A percentile compares a stretch with the other conserved stretches of the same genome.
These are phyloP conservation scores for Paracanthobrama guichenoti DNA, from an alignment of 2,113 vertebrate species.

Conservation along the genomic window DNA sequence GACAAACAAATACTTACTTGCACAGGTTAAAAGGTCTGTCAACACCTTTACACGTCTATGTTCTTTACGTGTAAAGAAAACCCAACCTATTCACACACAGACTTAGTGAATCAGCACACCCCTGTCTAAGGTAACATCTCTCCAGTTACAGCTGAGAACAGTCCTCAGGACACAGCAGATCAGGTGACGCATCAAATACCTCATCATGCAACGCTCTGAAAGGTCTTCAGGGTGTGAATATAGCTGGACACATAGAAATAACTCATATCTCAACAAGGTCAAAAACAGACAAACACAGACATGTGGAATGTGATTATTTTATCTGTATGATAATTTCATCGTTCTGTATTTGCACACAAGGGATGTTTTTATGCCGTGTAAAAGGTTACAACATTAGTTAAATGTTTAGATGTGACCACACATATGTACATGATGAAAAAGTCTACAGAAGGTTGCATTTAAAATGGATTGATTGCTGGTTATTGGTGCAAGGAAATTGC, in stretches of 20 bases:
- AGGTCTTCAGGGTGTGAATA: not conserved
- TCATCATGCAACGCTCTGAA: constrained; percentile 22
- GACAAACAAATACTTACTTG: constrained; percentile 24
- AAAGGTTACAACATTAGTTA: too few species aligned
- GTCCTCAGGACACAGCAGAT: constrained; percentile 40
- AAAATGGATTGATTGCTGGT: not conserved
- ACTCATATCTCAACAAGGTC: not conserved
- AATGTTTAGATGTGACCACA: too few species aligned
- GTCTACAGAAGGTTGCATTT: too few species aligned
- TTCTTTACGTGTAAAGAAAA: not conserved
- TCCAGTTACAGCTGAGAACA: constrained; percentile 44
- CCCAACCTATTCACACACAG: constrained; percentile 33
- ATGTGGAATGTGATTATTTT: constrained; percentile 1
- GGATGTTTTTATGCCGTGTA: too few species aligned
- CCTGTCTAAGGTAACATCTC: constrained; percentile 57
- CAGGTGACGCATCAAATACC: constrained; percentile 52
- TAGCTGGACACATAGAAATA: not conserved
- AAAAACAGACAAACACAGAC: constrained; percentile 9
- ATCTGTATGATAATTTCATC: not conserved
- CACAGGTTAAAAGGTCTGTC: not conserved
- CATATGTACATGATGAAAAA: too few species aligned
- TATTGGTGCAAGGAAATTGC: not conserved
- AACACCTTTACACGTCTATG: not conserved
- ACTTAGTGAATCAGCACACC: constrained; percentile 46
- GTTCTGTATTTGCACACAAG: not conserved